Evolutionary conservation across 2,113 vertebrate genomes (phyloP), one percentile per base, ranked within the genome.

Genomic region (Bufo gargarizans): DNA sequence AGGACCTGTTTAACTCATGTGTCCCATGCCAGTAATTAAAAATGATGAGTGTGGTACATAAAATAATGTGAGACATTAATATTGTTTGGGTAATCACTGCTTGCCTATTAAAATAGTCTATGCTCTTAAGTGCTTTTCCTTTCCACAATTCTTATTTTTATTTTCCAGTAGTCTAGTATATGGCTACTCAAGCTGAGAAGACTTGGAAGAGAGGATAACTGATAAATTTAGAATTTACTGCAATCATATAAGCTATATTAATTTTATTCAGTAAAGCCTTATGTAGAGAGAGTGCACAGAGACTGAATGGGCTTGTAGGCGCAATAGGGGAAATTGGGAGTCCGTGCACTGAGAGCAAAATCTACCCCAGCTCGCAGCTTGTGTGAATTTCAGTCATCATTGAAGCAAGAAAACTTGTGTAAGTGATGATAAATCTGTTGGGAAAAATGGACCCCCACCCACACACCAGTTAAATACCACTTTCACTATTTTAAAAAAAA

Each of bases 11-110:
- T 89, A 83, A 83, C 65, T 72, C 19, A 16, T 55, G 67, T 45
- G 80, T 61, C 87, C 81, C 87, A 88, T 91, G 92, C 91, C 82
- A 91, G 88, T 87, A 89, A 89, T 59, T 82, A 87, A 90, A 91
- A 89, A 90, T 86, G 74, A 69, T 78, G 76, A 80, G 86, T 89
- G 86, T 89, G 87, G 43, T 10, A 55, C 83, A 91, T 72, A 77
- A 79, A 89, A 77, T 78, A 58, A 84, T 80, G 86, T 78, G 83
- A 92, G 83, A 89, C 91, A 90, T 81, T 89, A 61, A 9, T 92
- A 83, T 88, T 76, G 33, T 88, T 59, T 79, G 58, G 55, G 43
- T 65, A 82, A 78, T 47, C 82, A 59, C 69, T 55, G 49, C 61
- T 58, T 3, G 55, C 56, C 82, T 77, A 88, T 49, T 71, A 82